Conservation (phyloP, 2,113 vertebrate species). For the Poicephalus gulielmi region DNA sequence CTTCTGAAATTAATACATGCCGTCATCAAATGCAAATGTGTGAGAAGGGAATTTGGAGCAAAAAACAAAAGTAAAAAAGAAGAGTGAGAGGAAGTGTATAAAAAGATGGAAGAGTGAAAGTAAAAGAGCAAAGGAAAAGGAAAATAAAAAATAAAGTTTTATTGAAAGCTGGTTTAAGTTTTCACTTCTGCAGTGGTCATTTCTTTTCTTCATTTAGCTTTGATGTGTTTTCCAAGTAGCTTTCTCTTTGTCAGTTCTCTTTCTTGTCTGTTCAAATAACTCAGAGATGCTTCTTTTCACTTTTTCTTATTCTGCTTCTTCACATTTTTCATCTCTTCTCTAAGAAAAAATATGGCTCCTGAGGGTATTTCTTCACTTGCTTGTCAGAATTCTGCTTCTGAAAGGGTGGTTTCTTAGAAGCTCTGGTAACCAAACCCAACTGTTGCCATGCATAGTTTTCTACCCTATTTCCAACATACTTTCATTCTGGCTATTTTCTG, state of each 20-base stretch:
- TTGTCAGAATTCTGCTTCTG: background rate
- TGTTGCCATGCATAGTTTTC: background rate
- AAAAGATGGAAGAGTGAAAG: background rate
- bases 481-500: background rate
- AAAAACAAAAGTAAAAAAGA: background rate
- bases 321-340: background rate
- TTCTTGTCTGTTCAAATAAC: background rate
- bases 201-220: background rate
- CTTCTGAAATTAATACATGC: background rate
- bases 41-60: background rate
- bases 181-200: background rate
- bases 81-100: background rate
- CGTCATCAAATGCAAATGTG: background rate
- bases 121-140: background rate
- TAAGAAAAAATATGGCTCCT: background rate
- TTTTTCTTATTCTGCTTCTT: background rate
- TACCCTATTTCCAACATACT: background rate
- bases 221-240: background rate
- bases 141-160: background rate
- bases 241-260: background rate
- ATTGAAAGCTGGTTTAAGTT: background rate
- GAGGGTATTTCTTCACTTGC: background rate
- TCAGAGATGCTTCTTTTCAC: background rate
- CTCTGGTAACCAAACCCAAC: background rate
- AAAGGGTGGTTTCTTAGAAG: background rate